Evolutionary conservation across 2,113 vertebrate genomes (phyloP), one percentile per base, ranked within the genome.

Genomic region (Eublepharis macularius): DNA sequence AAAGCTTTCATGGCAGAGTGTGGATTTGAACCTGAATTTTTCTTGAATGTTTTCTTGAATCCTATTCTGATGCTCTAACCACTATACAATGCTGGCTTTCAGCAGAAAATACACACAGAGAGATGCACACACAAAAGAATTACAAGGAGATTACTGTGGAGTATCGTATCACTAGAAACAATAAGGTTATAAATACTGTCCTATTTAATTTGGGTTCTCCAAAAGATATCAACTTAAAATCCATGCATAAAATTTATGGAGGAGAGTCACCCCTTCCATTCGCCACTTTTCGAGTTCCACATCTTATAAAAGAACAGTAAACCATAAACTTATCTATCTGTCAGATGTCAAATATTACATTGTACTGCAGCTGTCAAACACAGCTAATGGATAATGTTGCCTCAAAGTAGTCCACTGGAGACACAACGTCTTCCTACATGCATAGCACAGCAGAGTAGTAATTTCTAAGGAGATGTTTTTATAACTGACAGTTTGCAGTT

Each of bases 401-500:
- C 21, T 47, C 41, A 80, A 43, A 57, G 75, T 51, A 65, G 47
- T 76, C 54, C 78, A 36, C n/a, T 21, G 26, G 51, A 76, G 87
- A 49, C 49, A 85, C n/a, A 57, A 69, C 11, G 10, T 17, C 45
- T 86, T 57, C 41, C 43, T 74, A 45, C 26, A 65, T 57, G 21
- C 29, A 66, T 24, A 79, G 54, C 21, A 57, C 19, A 83, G 70
- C 49, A 70, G 84, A 70, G 57, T 2, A 79, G 45, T 63, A 63
- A 54, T 76, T 75, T 75, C 41, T 49, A 74, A n/a, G 34, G 79
- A 80, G 83, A 43, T 17, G 39, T 57, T 70, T 84, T 63, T 60
- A 80, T 63, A 79, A 41, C n/a, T 60, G 41, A 78, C 45, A 66
- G 72, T 88, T 73, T 63, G 57, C 43, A 49, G 57, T 76, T 84